Conservation (phyloP, 2,113 vertebrate genomes). For the Alouatta palliata region DNA sequence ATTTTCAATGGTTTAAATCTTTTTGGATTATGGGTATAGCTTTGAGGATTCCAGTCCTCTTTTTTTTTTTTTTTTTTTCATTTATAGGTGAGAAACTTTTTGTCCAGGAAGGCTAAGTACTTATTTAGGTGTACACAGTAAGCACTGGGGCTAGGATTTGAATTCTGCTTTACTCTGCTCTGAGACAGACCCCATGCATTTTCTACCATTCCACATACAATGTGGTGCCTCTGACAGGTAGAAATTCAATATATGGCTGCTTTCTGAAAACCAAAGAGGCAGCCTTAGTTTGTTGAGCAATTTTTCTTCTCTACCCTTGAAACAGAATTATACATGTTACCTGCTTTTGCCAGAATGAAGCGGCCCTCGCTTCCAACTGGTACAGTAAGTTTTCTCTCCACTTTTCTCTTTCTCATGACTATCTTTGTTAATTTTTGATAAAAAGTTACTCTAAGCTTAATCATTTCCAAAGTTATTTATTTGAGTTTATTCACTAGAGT, state of each 20-base stretch:
- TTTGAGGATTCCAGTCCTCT: background rate
- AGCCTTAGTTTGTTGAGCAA: background rate
- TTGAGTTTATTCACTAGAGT: background rate
- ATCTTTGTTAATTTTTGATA: constrained; percentile 1
- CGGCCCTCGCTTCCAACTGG: background rate
- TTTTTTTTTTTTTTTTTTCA: background rate
- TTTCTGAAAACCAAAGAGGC: constrained; percentile 10
- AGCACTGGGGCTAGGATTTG: background rate
- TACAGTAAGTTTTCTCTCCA: background rate
- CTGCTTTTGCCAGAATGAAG: background rate
- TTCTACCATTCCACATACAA: background rate
- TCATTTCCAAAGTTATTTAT: background rate
- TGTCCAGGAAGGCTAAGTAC: background rate
- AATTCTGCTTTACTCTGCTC: background rate
- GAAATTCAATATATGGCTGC: background rate
- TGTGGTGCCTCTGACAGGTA: background rate
- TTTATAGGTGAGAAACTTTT: background rate
- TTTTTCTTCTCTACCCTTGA: background rate
- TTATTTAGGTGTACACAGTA: background rate
- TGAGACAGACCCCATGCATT: background rate
- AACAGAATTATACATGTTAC: background rate
- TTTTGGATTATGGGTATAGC: background rate
- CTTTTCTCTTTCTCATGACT: background rate
- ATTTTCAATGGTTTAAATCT: background rate
- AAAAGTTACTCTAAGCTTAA: background rate